Conservation (phyloP, 1,140 invertebrate genomes). For the Acromyrmex heyeri region DNA sequence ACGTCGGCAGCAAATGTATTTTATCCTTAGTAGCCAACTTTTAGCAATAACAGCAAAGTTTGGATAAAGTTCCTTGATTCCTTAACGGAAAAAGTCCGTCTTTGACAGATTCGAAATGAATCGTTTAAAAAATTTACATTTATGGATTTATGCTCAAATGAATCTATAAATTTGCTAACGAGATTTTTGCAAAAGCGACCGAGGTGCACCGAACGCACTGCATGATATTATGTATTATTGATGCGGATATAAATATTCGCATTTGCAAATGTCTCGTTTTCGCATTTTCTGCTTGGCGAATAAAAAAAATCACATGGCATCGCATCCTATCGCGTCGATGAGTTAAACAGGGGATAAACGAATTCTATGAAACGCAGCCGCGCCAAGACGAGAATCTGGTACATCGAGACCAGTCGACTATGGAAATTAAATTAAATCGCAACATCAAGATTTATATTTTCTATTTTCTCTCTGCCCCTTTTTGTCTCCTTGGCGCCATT, state of each 20-base stretch:
- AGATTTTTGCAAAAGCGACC: background rate
- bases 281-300: slow-evolving; percentile 9
- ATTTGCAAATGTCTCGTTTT: slow-evolving; percentile 22
- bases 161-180: background rate
- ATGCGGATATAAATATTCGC: slow-evolving; percentile 36
- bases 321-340: background rate
- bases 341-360: slow-evolving; percentile 21
- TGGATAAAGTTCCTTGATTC: background rate
- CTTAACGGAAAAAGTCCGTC: background rate
- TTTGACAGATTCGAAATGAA: background rate
- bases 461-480: background rate
- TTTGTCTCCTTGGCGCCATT: background rate
- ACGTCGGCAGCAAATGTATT: no score
- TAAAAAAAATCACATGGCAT: slow-evolving; percentile 33
- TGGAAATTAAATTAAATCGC: slow-evolving; percentile 53
- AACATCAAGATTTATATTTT: slow-evolving; percentile 4
- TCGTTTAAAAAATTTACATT: slow-evolving; percentile 7
- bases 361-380: background rate
- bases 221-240: slow-evolving; percentile 48
- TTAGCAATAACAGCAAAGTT: background rate
- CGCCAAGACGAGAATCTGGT: background rate
- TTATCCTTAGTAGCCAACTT: no score
- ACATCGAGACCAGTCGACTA: background rate
- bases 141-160: slow-evolving; percentile 2
- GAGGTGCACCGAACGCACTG: background rate